These are phyloP conservation scores for Perca fluviatilis DNA, from an alignment of 2,113 vertebrate species.

Conservation along the genomic window DNA sequence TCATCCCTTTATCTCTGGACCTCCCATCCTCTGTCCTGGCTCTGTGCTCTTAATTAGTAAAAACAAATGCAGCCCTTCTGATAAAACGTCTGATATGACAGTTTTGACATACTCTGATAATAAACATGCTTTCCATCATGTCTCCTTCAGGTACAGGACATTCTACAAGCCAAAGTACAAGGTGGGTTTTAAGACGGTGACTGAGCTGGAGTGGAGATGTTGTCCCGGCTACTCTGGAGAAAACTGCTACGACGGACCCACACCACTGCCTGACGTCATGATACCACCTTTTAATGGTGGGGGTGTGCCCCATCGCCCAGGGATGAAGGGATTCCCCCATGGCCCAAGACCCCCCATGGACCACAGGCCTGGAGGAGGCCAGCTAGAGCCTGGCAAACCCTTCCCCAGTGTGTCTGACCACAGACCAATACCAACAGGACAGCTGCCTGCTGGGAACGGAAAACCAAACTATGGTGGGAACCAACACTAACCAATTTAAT, in stretches of 20 bases:
- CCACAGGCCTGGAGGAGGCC: slow-evolving; percentile 73
- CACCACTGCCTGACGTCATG: slow-evolving; percentile 80
- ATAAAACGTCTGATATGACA: background rate
- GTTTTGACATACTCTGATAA: background rate
- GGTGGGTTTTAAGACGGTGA: slow-evolving; percentile 93
- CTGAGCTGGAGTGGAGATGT: slow-evolving; percentile 95
- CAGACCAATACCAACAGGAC: slow-evolving; percentile 79
- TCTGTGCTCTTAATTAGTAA: slow-evolving; percentile 18
- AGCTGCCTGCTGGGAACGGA: slow-evolving; percentile 75
- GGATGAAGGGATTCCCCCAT: slow-evolving; percentile 80
- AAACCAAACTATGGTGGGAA: slow-evolving; percentile 86
- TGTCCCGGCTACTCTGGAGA: slow-evolving; percentile 93
- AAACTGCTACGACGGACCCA: slow-evolving; percentile 89
- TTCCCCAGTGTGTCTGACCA: slow-evolving; percentile 82
- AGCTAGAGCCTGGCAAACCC: slow-evolving; percentile 81
- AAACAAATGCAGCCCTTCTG: slow-evolving; percentile 14
- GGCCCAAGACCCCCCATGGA: slow-evolving; percentile 73
- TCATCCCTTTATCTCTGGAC: slow-evolving; percentile 55
- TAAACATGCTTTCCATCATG: background rate
- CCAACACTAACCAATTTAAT: background rate
- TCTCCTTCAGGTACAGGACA: slow-evolving; percentile 90
- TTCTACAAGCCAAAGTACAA: slow-evolving; percentile 95
- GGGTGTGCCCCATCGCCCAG: slow-evolving; percentile 83
- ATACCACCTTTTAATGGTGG: slow-evolving; percentile 85
- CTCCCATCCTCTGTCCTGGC: background rate